Evolutionary conservation across 1,140 invertebrate genomes (phyloP).

Genomic region (Sesamia nonagrioides): DNA sequence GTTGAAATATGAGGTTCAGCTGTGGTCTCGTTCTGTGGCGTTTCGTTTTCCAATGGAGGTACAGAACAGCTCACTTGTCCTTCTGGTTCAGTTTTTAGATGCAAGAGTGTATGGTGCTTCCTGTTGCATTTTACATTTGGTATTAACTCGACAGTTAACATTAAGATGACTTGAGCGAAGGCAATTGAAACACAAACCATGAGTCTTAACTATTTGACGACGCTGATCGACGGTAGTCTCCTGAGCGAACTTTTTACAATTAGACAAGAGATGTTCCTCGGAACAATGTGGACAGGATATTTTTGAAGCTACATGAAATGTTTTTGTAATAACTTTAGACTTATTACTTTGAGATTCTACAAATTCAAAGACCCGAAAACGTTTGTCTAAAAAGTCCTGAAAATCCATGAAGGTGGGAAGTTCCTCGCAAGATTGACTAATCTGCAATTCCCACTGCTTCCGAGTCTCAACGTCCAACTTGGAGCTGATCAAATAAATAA

Average conservation of each 20-base stretch:
- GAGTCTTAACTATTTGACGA: too few species aligned
- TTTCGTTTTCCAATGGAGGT: not conserved
- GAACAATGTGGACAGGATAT: not conserved
- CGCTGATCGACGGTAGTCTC: not conserved
- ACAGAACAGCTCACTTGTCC: not conserved
- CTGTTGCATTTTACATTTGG: not conserved
- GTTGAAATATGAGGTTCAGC: not conserved
- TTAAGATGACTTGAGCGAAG: not conserved
- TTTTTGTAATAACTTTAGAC: not conserved
- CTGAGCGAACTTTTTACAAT: not conserved
- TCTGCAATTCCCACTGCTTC: too few species aligned
- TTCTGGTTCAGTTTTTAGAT: not conserved
- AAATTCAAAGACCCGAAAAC: too few species aligned
- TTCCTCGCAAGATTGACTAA: too few species aligned
- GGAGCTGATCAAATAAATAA: too few species aligned
- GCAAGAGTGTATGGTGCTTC: not conserved
- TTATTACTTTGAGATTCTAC: not conserved
- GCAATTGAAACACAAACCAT: too few species aligned
- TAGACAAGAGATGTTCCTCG: not conserved
- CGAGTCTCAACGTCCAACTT: too few species aligned
- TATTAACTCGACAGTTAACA: not conserved
- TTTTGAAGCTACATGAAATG: conserved; percentile 1
- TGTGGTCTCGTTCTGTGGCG: not conserved
- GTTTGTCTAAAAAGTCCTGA: too few species aligned
- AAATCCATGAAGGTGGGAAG: too few species aligned